Base-by-base conservation (phyloP, 2,888 invertebrate species). In the Pseudolycoriella hygida region DNA sequence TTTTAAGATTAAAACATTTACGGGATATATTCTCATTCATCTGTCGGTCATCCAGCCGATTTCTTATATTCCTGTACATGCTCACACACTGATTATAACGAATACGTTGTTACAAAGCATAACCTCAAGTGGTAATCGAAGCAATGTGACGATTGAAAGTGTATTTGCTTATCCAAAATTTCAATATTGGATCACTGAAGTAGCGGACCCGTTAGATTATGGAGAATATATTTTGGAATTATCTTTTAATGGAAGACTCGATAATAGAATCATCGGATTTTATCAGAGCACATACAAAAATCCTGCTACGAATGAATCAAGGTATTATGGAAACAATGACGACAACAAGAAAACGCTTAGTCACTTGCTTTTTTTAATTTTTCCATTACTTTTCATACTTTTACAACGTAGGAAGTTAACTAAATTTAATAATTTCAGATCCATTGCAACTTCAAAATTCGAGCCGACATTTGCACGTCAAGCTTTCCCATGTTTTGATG, bases 401-500 rank as follows among this genome's bases (percentile, higher is more conserved):
- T n/a, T n/a, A n/a, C n/a, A n/a, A n/a, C n/a, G n/a, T n/a, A n/a
- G n/a, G n/a, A n/a, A n/a, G n/a, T n/a, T n/a, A n/a, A n/a, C n/a
- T n/a, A n/a, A n/a, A n/a, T n/a, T n/a, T n/a, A n/a, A n/a, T n/a
- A n/a, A n/a, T 34, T 40, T 4, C 18, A 41, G 41, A 14, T n/a
- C 8, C 15, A 17, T 80, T 5, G 72, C 74, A 2, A 71, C 76
- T 1, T 79, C 81, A 0, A 80, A 81, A 51, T 73, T 82, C 45
- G 76, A 81, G 56, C 73, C 80, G 0, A 74, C 74, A 0, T 69
- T 69, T 49, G 78, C 79, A 0, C 71, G 81, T 1, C 64, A 70
- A 11, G 80, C 77, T 0, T 80, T 85, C 58, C 85, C 85, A 0
- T 84, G 84, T 56, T 84, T 77, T 55, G 86, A 86, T 56, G 83